These are phyloP conservation scores for Conus ventricosus DNA, from an alignment of 1,140 invertebrate genomes.

Conservation along the genomic window DNA sequence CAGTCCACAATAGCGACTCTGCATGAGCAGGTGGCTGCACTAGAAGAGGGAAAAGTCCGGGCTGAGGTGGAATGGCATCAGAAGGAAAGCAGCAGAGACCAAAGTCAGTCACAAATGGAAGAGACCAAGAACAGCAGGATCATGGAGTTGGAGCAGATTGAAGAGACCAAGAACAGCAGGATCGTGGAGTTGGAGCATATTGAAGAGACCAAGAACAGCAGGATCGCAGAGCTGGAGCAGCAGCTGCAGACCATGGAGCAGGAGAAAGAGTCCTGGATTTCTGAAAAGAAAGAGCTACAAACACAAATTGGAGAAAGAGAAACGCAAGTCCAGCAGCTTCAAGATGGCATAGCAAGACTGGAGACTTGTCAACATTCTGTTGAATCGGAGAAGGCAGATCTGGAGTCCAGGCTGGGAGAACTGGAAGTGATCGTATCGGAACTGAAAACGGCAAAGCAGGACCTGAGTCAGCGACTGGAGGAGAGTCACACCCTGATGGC, in stretches of 20 bases:
- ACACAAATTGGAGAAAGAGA: constrained; percentile 27
- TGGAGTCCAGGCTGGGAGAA: constrained; percentile 56
- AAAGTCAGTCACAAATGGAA: constrained; percentile 39
- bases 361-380: constrained; percentile 43
- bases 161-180: too few relatives aligned
- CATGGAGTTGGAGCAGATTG: constrained; percentile 28
- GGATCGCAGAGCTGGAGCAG: constrained; percentile 39
- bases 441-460: constrained; percentile 52
- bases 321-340: constrained; percentile 40
- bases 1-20: constrained; percentile 13
- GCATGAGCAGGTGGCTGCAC: constrained; percentile 2
- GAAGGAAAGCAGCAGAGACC: constrained; percentile 44
- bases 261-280: constrained; percentile 30
- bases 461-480: constrained; percentile 54
- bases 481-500: constrained; percentile 50
- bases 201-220: constrained; percentile 42
- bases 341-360: constrained; percentile 38
- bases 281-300: constrained; percentile 36
- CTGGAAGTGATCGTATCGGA: constrained; percentile 54
- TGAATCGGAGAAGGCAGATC: constrained; percentile 48
- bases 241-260: constrained; percentile 2
- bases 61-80: constrained; percentile 40
- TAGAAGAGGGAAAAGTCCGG: not conserved
- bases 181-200: not conserved
- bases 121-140: constrained; percentile 47